Conservation (phyloP, 2,888 invertebrate genomes). For the Acanthosoma haemorrhoidale region DNA sequence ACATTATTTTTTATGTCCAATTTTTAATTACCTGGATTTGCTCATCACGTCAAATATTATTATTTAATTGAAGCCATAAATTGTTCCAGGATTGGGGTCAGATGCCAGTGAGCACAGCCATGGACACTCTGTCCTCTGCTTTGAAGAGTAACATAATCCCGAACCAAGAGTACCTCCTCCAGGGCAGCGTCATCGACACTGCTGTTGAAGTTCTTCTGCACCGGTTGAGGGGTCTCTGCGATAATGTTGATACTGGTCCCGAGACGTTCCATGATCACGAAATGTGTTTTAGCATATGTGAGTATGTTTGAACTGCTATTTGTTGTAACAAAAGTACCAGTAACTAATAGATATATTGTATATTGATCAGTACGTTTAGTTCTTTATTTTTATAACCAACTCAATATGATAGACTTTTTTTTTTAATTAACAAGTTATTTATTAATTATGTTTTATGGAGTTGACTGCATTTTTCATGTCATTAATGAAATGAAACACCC, state of each 20-base stretch:
- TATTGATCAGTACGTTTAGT: neutral
- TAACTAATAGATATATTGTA: neutral
- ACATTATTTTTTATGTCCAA: neutral
- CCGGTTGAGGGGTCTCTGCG: conserved; percentile 83
- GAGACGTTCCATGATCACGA: conserved; percentile 92
- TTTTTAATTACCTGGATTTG: neutral
- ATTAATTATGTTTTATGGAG: too few relatives aligned
- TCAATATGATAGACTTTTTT: too few relatives aligned
- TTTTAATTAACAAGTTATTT: too few relatives aligned
- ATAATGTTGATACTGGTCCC: conserved; percentile 83
- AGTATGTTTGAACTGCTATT: conserved; percentile 32
- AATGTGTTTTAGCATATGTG: conserved; percentile 75
- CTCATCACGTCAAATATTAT: neutral
- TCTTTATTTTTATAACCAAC: too few relatives aligned
- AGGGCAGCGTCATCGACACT: conserved; percentile 88
- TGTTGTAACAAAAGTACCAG: neutral
- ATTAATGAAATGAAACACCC: too few relatives aligned
- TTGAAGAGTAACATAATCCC: conserved; percentile 81
- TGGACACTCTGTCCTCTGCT: conserved; percentile 72
- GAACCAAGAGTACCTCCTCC: conserved; percentile 86
- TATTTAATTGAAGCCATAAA: neutral
- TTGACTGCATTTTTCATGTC: too few relatives aligned
- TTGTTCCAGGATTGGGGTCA: conserved; percentile 38
- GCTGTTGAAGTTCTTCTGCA: conserved; percentile 87
- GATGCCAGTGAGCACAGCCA: conserved; percentile 48